Evolutionary conservation across 1,140 invertebrate genomes (phyloP).

Genomic region (Spodoptera frugiperda): DNA sequence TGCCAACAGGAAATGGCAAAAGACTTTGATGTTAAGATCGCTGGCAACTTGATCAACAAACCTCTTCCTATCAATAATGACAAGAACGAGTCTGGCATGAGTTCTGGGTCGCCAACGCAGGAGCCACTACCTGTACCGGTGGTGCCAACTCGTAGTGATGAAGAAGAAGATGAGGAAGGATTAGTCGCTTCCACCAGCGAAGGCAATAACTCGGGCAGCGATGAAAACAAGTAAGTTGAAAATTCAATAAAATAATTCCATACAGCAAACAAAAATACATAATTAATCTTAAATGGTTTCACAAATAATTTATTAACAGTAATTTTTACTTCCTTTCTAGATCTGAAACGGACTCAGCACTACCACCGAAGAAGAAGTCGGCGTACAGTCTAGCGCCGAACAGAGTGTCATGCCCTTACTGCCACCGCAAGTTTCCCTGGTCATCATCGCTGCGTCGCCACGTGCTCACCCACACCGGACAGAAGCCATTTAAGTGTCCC

Average conservation of each 20-base stretch:
- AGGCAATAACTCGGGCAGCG: slow-evolving; percentile 93
- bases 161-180: slow-evolving; percentile 91
- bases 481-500: slow-evolving; percentile 98
- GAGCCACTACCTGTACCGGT: slow-evolving; percentile 70
- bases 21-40: slow-evolving; percentile 84
- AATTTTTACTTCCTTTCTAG: slow-evolving; percentile 69
- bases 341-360: slow-evolving; percentile 86
- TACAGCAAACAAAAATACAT: no score
- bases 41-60: slow-evolving; percentile 84
- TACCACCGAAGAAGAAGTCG: slow-evolving; percentile 94
- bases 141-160: slow-evolving; percentile 80
- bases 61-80: slow-evolving; percentile 90
- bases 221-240: slow-evolving; percentile 89
- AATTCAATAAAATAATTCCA: not conserved
- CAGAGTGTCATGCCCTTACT: slow-evolving; percentile 96
- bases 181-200: slow-evolving; percentile 91
- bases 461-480: slow-evolving; percentile 97
- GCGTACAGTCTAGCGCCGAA: slow-evolving; percentile 98
- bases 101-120: slow-evolving; percentile 54
- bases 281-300: not conserved
- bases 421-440: slow-evolving; percentile 97
- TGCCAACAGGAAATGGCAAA: slow-evolving; percentile 78
- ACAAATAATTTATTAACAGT: not conserved
- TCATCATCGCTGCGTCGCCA: slow-evolving; percentile 96
- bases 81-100: slow-evolving; percentile 88